Evolutionary conservation across 2,797 vertebrate genomes (phyloP).

Genomic region (Anisognathus igniventris): DNA sequence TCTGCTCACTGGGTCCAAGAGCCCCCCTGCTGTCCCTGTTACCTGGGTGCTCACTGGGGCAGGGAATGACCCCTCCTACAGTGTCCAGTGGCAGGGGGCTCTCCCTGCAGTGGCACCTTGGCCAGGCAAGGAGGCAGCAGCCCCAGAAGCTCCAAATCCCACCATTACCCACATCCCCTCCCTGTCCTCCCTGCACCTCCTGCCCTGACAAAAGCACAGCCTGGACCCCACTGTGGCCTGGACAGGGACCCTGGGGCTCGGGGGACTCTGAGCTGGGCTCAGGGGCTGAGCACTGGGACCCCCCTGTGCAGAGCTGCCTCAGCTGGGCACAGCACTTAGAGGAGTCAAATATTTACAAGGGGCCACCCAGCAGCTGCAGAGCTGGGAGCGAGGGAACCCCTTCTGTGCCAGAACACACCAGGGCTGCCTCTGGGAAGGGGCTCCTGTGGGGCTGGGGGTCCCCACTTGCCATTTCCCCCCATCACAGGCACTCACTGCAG

Average conservation of each 20-base stretch:
- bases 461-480: background rate
- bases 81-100: fast-evolving
- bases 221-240: background rate
- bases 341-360: background rate
- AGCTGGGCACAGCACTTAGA: background rate
- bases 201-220: fast-evolving
- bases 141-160: background rate
- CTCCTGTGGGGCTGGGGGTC: fast-evolving
- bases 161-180: fast-evolving
- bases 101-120: fast-evolving
- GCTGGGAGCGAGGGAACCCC: background rate
- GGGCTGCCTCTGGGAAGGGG: background rate
- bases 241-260: fast-evolving
- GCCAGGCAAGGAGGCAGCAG: background rate
- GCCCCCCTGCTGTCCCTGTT: too few relatives aligned
- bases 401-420: background rate
- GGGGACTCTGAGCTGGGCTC: fast-evolving
- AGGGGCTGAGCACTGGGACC: background rate
- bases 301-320: background rate
- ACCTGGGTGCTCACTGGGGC: background rate
- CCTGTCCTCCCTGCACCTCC: background rate
- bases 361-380: background rate
- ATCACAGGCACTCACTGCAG: fast-evolving
- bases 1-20: background rate
- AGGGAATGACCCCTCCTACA: background rate